Percentiles rank a stretch among this genome's conserved stretches.
These are phyloP conservation scores for Plecotus auritus DNA, from an alignment of 2,113 vertebrate genomes.

Conservation along the genomic window DNA sequence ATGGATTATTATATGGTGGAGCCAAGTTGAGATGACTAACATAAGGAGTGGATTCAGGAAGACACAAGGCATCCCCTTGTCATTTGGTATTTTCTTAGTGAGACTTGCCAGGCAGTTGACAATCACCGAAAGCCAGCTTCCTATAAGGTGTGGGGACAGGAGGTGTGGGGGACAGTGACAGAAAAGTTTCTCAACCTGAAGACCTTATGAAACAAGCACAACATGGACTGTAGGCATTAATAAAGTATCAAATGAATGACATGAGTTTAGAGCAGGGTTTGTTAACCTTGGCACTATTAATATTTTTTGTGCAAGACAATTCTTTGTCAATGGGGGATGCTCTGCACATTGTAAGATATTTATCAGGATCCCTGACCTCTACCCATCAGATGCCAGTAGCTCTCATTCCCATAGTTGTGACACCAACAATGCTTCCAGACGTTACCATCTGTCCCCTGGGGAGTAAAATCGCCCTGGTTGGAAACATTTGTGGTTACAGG, in stretches of 20 bases:
- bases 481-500: not conserved
- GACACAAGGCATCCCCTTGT: not conserved
- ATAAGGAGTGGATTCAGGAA: not conserved
- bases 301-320: not conserved
- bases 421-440: not conserved
- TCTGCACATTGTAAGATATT: not conserved
- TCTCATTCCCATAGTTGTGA: not conserved
- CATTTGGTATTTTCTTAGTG: not conserved
- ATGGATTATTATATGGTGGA: not conserved
- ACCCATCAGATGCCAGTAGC: not conserved
- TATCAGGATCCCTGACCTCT: not conserved
- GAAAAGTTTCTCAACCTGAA: not conserved
- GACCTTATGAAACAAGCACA: not conserved
- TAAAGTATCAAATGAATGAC: not conserved
- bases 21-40: not conserved
- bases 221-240: not conserved
- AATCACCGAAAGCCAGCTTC: not conserved
- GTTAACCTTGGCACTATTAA: not conserved
- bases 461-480: accelerated
- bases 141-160: not conserved
- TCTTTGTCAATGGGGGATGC: not conserved
- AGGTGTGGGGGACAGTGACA: not conserved
- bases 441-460: not conserved
- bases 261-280: not conserved
- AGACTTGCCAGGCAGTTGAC: not conserved